phyloP scores from a whole-genome alignment of 2,113 vertebrate genomes.

The Myrmecobius fasciatus region DNA sequence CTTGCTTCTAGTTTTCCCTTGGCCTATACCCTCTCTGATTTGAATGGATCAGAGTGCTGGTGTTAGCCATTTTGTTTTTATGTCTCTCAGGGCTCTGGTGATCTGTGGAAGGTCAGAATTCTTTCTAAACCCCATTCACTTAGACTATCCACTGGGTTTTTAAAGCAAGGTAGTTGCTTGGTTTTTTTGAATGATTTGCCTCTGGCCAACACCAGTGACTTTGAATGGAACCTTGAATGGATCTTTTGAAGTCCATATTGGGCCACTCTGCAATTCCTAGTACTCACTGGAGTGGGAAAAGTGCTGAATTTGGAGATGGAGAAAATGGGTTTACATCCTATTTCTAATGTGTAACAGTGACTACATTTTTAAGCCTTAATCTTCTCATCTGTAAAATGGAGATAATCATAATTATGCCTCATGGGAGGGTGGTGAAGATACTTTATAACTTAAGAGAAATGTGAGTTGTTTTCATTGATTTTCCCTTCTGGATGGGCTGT shows the following conservation, averaged over 20 bases:
- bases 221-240: neutral
- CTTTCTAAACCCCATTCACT: neutral
- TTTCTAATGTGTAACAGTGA: neutral
- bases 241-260: neutral
- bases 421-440: neutral
- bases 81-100: neutral
- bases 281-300: neutral
- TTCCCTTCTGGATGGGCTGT: neutral
- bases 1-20: constrained; percentile 4
- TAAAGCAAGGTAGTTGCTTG: neutral
- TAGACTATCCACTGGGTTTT: neutral
- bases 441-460: neutral
- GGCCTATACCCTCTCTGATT: neutral
- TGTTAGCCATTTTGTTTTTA: neutral
- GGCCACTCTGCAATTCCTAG: neutral
- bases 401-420: neutral
- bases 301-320: neutral
- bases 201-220: neutral
- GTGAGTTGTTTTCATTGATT: neutral
- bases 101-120: neutral
- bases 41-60: neutral
- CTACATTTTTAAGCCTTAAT: neutral
- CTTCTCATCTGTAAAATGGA: neutral
- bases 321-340: neutral
- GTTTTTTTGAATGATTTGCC: neutral